Percentiles rank a stretch among this genome's conserved stretches.
Conservation (phyloP, 2,113 vertebrate genomes). For the Lophura nycthemera region DNA sequence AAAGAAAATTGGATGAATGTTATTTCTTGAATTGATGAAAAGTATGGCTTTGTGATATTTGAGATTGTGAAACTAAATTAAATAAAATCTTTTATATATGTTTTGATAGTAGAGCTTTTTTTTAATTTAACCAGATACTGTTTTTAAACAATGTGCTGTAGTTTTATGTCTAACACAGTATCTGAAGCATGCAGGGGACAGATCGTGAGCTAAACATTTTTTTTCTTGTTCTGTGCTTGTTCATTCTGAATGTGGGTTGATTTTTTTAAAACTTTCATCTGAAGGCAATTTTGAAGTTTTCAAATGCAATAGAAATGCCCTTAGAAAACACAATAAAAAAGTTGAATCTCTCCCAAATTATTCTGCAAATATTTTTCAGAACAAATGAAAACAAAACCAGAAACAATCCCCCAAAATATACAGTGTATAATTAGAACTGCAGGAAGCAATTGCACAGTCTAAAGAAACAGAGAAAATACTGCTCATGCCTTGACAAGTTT, state of each 20-base stretch:
- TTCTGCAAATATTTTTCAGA: slow-evolving; percentile 41
- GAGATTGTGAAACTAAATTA: slow-evolving; percentile 41
- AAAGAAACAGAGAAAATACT: slow-evolving; percentile 39
- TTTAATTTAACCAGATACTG: slow-evolving; percentile 51
- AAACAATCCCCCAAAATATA: not conserved
- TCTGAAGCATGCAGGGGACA: slow-evolving; percentile 36
- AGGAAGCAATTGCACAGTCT: slow-evolving; percentile 33
- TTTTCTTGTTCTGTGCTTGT: slow-evolving; percentile 63
- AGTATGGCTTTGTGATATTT: slow-evolving; percentile 35
- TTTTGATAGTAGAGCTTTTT: not conserved
- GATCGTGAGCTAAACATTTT: slow-evolving; percentile 70
- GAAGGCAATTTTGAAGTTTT: slow-evolving; percentile 53
- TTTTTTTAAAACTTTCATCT: slow-evolving; percentile 45
- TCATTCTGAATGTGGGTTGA: slow-evolving; percentile 54
- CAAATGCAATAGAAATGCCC: slow-evolving; percentile 44
- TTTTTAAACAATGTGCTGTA: slow-evolving; percentile 51
- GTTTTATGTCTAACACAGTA: slow-evolving; percentile 45
- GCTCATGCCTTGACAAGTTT: not conserved
- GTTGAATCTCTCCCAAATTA: slow-evolving; percentile 42
- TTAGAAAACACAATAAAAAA: slow-evolving; percentile 8
- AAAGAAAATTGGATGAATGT: slow-evolving; percentile 9
- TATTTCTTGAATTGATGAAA: slow-evolving; percentile 12
- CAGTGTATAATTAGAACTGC: slow-evolving; percentile 20
- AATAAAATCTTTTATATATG: slow-evolving; percentile 34
- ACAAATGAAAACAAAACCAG: slow-evolving; percentile 14